Evolutionary conservation across 2,113 vertebrate species (phyloP), one percentile per base, ranked within the genome.

Genomic region (Gadus macrocephalus): DNA sequence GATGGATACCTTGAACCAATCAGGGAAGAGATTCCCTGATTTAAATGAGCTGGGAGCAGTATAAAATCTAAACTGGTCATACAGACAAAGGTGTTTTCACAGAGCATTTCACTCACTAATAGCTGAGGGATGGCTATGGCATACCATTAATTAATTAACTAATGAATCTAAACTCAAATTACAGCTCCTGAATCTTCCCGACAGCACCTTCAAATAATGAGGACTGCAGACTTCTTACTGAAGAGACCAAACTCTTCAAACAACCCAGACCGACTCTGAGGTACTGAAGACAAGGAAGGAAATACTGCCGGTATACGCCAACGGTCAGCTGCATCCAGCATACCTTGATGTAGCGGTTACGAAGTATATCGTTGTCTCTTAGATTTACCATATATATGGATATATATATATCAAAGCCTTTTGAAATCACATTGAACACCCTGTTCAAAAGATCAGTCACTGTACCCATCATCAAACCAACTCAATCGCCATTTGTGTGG

Each of bases 391-490:
- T 49, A 14, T 49, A 12, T 49, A 49, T 49, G 12, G 42, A 12
- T 9, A 49, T 25, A 25, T 73, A 64, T 66, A 77, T 64, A 68
- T 87, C 65, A 53, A 49, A 81, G 71, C 76, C 74, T 73, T 67
- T 58, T 74, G 74, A 64, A 73, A 76, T 1, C 42, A 14, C 60
- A 72, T 82, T 76, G 64, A 71, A 83, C 76, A 89, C 80, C 87
- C 87, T 86, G 85, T 82, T 81, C 70, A 81, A 68, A 78, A 60
- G 53, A 79, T 78, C 65, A 49, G 58, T 69, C 63, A 78, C 61
- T 85, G 85, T 87, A 88, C 85, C 73, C 78, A 64, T 76, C 72
- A 22, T 75, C n/a, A 55, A 77, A 49, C 66, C 74, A 17, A 64
- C 59, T 67, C 42, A 73, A 70, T 77, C 78, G 38, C 68, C 77